Percentiles rank a stretch among this genome's conserved stretches.
Conservation (phyloP, 1,140 invertebrate genomes). For the Rhizoglyphus robini region DNA sequence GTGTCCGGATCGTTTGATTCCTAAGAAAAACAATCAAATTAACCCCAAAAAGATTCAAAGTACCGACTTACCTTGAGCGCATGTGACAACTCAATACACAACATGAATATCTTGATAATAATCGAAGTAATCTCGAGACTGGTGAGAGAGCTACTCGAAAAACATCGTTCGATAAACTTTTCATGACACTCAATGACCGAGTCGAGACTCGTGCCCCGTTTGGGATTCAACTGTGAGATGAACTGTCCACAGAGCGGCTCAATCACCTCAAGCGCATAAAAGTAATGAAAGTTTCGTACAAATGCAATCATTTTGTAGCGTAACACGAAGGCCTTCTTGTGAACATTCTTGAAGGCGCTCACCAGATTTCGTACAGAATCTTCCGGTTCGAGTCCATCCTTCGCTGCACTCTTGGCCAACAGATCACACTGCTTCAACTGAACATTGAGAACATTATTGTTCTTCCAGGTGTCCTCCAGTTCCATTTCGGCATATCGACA, state of each 20-base stretch:
- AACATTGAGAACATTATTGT: slow-evolving; percentile 17
- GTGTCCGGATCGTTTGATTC: not conserved
- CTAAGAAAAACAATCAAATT: not conserved
- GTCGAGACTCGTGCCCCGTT: slow-evolving; percentile 45
- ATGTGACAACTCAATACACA: slow-evolving; percentile 72
- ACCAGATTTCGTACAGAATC: slow-evolving; percentile 32
- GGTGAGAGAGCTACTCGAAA: slow-evolving; percentile 91
- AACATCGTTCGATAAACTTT: slow-evolving; percentile 71
- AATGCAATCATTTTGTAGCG: slow-evolving; percentile 90
- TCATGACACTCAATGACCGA: slow-evolving; percentile 75
- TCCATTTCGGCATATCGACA: slow-evolving; percentile 78
- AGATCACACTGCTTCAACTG: not conserved
- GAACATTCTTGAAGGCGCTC: slow-evolving; percentile 59
- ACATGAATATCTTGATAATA: slow-evolving; percentile 64
- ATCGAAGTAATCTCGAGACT: slow-evolving; percentile 63
- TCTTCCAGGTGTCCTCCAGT: slow-evolving; percentile 35
- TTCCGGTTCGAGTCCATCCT: slow-evolving; percentile 32
- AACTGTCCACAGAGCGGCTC: slow-evolving; percentile 87
- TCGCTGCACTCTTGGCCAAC: not conserved
- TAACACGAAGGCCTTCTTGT: slow-evolving; percentile 64
- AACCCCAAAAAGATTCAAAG: not conserved
- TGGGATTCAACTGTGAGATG: slow-evolving; percentile 46
- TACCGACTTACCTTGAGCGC: slow-evolving; percentile 38
- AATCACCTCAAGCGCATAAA: slow-evolving; percentile 93
- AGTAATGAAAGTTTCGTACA: slow-evolving; percentile 90